Evolutionary conservation across 2,113 vertebrate species (phyloP).

Genomic region (Phoxinus phoxinus): DNA sequence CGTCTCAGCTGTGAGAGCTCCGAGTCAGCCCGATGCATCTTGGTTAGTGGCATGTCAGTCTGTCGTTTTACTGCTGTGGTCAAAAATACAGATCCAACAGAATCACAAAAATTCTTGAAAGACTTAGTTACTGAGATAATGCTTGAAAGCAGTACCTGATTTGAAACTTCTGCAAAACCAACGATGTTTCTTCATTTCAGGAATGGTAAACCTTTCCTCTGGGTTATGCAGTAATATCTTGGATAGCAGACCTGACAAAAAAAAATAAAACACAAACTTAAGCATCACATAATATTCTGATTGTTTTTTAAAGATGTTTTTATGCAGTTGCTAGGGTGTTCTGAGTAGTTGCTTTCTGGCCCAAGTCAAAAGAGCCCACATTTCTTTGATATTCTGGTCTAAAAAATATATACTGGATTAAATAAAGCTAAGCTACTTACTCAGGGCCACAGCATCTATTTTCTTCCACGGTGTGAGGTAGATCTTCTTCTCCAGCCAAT

Average conservation of each 20-base stretch:
- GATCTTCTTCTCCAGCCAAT: slow-evolving; percentile 93
- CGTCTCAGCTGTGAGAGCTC: slow-evolving; percentile 72
- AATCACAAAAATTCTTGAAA: not conserved
- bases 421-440: slow-evolving; percentile 57
- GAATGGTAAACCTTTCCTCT: slow-evolving; percentile 78
- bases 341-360: not conserved
- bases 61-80: slow-evolving; percentile 74
- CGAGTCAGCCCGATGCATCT: slow-evolving; percentile 77
- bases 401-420: not conserved
- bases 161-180: slow-evolving; percentile 81
- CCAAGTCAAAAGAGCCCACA: not conserved
- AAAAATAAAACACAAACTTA: not conserved
- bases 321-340: not conserved
- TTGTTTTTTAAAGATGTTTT: not conserved
- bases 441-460: slow-evolving; percentile 82
- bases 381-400: not conserved
- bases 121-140: not conserved
- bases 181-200: slow-evolving; percentile 89
- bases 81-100: not conserved
- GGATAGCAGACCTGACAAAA: slow-evolving; percentile 83
- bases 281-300: not conserved
- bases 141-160: slow-evolving; percentile 56
- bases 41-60: slow-evolving; percentile 75
- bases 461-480: slow-evolving; percentile 96
- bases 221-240: slow-evolving; percentile 87